Conservation (phyloP, 2,888 invertebrate species). For the Eilema griseolum region DNA sequence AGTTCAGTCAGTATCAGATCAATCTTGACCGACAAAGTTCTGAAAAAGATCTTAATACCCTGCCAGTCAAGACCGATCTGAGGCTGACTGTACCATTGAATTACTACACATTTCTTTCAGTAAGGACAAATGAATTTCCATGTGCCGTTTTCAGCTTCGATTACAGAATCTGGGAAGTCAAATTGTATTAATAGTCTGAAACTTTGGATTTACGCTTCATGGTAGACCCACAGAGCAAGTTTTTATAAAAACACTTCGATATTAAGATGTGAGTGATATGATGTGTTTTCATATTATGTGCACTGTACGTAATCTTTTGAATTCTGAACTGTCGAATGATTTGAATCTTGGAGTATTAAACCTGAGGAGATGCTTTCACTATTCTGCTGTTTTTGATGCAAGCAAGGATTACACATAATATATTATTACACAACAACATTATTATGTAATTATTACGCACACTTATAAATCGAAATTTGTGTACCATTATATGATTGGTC, state of each 20-base stretch:
- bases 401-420: not conserved
- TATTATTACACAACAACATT: not conserved
- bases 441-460: not conserved
- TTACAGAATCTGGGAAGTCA: too few species aligned
- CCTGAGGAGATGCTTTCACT: not conserved
- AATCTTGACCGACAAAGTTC: too few species aligned
- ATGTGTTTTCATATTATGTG: constrained; percentile 11
- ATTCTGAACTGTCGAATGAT: constrained; percentile 54
- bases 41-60: too few species aligned
- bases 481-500: not conserved
- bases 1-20: too few species aligned
- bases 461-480: not conserved
- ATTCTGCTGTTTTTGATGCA: not conserved
- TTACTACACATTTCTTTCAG: not conserved
- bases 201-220: not conserved
- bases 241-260: constrained; percentile 4
- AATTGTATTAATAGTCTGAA: not conserved
- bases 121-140: too few species aligned
- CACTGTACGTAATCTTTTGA: constrained; percentile 55
- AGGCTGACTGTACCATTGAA: too few species aligned
- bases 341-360: constrained; percentile 42
- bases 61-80: too few species aligned
- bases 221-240: not conserved
- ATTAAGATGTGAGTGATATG: constrained; percentile 6
- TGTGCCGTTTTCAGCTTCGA: too few species aligned